A percentile compares a stretch with the other conserved stretches of the same genome.
Conservation (phyloP, 2,888 invertebrate genomes). For the Caradrina clavipalpis region DNA sequence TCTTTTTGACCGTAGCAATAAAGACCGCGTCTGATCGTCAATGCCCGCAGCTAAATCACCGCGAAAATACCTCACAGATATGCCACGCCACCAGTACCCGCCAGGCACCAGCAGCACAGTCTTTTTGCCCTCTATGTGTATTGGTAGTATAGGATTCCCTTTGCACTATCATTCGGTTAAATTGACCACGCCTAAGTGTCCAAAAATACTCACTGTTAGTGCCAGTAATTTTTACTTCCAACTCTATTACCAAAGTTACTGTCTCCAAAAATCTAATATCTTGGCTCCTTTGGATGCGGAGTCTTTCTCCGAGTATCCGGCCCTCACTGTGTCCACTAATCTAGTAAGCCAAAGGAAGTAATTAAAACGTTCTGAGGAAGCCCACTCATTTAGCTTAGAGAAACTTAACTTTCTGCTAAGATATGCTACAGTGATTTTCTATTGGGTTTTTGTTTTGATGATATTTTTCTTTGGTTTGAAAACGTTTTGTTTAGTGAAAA, state of each 20-base stretch:
- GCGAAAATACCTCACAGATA: too few species aligned
- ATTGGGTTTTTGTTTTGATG: not conserved
- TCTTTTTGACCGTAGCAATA: too few species aligned
- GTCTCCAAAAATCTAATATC: constrained; percentile 54
- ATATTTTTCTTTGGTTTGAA: not conserved
- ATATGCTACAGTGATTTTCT: constrained; percentile 30
- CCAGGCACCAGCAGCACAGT: too few species aligned
- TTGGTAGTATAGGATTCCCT: too few species aligned
- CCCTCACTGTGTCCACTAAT: constrained; percentile 57
- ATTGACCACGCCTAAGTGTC: too few species aligned
- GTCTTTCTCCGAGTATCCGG: constrained; percentile 35
- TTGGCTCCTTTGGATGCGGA: constrained; percentile 30
- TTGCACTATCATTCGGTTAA: too few species aligned
- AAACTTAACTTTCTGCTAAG: constrained; percentile 54
- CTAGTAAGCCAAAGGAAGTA: constrained; percentile 65
- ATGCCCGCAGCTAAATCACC: too few species aligned
- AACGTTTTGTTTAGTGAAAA: not conserved
- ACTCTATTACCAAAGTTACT: constrained; percentile 37
- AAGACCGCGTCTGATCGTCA: too few species aligned
- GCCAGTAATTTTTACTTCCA: constrained; percentile 5
- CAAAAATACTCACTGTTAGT: not conserved
- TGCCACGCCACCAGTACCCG: too few species aligned
- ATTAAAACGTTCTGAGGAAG: constrained; percentile 58
- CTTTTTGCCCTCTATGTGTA: too few species aligned
- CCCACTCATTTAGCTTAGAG: constrained; percentile 64